phyloP scores from a whole-genome alignment of 2,888 invertebrate species.

The Tachina lurida region DNA sequence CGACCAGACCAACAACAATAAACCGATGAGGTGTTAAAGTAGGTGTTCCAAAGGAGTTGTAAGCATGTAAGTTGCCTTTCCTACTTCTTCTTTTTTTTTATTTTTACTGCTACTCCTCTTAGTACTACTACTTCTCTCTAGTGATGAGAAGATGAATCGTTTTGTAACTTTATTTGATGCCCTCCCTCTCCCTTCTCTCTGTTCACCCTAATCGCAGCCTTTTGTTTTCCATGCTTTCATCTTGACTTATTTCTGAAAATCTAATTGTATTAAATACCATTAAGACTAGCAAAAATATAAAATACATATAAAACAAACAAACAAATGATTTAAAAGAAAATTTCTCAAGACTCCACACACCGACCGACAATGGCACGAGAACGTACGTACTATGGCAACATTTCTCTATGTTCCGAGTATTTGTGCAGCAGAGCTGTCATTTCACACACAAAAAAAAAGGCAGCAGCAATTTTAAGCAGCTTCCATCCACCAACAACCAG shows the following conservation, averaged over 20 bases:
- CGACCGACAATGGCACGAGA: background rate
- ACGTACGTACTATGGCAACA: constrained; percentile 12
- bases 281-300: constrained; percentile 37
- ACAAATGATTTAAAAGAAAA: constrained; percentile 59
- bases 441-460: constrained; percentile 57
- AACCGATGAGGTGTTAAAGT: constrained; percentile 71
- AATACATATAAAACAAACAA: constrained; percentile 28
- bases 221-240: constrained; percentile 31
- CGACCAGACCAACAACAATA: constrained; percentile 43
- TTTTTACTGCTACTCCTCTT: constrained; percentile 6
- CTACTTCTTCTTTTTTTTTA: background rate
- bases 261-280: constrained; percentile 71
- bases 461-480: constrained; percentile 53
- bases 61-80: constrained; percentile 23
- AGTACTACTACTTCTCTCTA: constrained; percentile 22
- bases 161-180: constrained; percentile 39
- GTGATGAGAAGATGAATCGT: constrained; percentile 70
- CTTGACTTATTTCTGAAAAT: constrained; percentile 44
- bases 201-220: too few relatives aligned
- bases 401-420: background rate
- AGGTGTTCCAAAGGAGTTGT: constrained; percentile 69
- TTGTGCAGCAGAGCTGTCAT: constrained; percentile 52
- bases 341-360: constrained; percentile 38
- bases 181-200: background rate
- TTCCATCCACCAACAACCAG: constrained; percentile 27